Evolutionary conservation across 30 jellyfish, hydroid and myxozoan species (phyloP).

Genomic region (Hydra vulgaris): DNA sequence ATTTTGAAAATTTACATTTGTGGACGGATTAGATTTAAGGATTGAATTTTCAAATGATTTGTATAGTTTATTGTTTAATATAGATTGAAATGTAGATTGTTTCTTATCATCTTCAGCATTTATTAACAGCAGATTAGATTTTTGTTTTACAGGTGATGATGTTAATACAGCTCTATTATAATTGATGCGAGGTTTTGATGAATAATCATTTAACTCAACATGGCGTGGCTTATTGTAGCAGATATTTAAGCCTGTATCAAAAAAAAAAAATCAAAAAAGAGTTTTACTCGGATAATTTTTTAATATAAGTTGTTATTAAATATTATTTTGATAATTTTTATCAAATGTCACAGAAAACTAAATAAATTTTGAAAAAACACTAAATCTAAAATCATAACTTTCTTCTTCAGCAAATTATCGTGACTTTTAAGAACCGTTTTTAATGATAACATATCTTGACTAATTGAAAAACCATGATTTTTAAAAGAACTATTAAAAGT

Average conservation of each 20-base stretch:
- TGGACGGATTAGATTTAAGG: neutral
- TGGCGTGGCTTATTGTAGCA: neutral
- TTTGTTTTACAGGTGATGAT: constrained; percentile 12
- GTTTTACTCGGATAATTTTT: no score
- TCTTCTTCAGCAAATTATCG: neutral
- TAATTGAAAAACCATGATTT: neutral
- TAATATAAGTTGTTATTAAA: no score
- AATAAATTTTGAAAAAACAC: no score
- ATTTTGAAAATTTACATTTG: neutral
- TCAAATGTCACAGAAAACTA: neutral
- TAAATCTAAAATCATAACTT: neutral
- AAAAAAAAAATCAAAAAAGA: neutral
- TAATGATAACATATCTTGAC: neutral
- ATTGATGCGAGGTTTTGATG: neutral
- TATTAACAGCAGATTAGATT: constrained; percentile 4
- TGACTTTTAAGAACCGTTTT: neutral
- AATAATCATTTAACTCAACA: neutral
- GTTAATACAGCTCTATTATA: constrained; percentile 1
- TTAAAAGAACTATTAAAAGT: neutral
- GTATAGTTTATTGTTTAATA: no score
- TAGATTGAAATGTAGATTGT: neutral
- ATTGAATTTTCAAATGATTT: neutral
- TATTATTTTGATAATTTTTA: no score
- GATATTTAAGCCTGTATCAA: neutral
- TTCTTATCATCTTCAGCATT: constrained; percentile 1